Percentiles rank a stretch among this genome's conserved stretches.
These are phyloP conservation scores for Tetrao urogallus DNA, from an alignment of 2,113 vertebrate genomes.

Conservation along the genomic window DNA sequence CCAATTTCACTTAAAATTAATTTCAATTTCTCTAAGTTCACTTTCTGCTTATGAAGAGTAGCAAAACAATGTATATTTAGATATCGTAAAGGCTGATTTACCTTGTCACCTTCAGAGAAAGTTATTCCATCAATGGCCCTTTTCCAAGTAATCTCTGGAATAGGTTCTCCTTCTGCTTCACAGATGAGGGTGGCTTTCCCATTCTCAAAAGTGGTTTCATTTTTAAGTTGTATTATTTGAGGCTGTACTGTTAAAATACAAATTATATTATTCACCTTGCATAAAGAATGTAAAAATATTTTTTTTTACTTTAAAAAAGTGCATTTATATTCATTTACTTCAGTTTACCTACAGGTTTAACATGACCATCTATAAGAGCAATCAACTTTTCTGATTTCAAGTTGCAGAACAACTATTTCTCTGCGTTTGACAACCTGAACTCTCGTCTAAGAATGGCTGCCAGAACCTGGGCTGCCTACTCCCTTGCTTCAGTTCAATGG, in stretches of 20 bases:
- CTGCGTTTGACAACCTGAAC: not conserved
- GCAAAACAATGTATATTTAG: not conserved
- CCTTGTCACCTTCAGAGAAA: conserved; percentile 93
- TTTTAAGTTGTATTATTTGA: conserved; percentile 95
- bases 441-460: not conserved
- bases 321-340: not conserved
- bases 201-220: conserved; percentile 93
- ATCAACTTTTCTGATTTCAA: not conserved
- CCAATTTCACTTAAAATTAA: not conserved
- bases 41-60: not conserved
- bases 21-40: not conserved
- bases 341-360: not conserved
- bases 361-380: not conserved
- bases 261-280: conserved; percentile 67
- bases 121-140: conserved; percentile 88
- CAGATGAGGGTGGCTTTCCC: conserved; percentile 91
- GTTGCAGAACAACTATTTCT: not conserved
- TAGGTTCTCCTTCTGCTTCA: conserved; percentile 94
- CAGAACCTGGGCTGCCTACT: not conserved
- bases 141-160: conserved; percentile 96
- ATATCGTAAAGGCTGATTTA: conserved; percentile 69
- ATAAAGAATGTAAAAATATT: not conserved
- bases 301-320: not conserved
- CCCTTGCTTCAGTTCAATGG: fast-evolving
- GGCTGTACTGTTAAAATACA: conserved; percentile 92